A percentile compares a stretch with the other conserved stretches of the same genome.
These are phyloP conservation scores for Cuculus canorus DNA, from an alignment of 2,797 vertebrate species.

Conservation along the genomic window DNA sequence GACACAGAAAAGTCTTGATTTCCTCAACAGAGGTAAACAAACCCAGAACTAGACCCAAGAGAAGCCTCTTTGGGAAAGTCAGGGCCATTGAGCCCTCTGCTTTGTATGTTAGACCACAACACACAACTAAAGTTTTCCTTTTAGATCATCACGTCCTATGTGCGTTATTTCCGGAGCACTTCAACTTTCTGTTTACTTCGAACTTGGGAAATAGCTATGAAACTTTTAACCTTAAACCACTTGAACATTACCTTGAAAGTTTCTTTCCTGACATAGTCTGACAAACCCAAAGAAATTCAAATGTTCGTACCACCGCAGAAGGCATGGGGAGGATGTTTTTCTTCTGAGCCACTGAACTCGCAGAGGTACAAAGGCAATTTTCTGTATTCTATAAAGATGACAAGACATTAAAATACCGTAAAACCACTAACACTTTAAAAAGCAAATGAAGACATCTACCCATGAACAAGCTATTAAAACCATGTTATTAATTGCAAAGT, in stretches of 20 bases:
- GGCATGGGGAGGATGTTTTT: not conserved
- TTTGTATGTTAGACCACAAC: not conserved
- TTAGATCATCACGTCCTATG: not conserved
- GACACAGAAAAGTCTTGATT: not conserved
- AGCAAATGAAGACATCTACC: not conserved
- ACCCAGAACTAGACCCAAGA: not conserved
- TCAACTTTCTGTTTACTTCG: not conserved
- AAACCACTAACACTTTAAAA: not conserved
- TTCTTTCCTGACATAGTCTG: not conserved
- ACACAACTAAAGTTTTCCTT: not conserved
- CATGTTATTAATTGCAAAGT: not conserved
- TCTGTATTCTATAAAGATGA: not conserved
- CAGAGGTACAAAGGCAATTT: not conserved
- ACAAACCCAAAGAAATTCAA: not conserved
- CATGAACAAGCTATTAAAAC: not conserved
- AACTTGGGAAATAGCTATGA: not conserved
- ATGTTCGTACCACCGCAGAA: not conserved
- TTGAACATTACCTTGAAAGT: not conserved
- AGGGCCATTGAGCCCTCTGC: not conserved
- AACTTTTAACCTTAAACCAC: not conserved
- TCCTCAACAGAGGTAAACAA: not conserved
- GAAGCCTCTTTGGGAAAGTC: not conserved
- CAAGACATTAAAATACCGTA: not conserved
- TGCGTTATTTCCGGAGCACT: not conserved
- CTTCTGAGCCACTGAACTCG: not conserved